phyloP scores from a whole-genome alignment of 1,140 invertebrate species.

The Pomacea maculata region DNA sequence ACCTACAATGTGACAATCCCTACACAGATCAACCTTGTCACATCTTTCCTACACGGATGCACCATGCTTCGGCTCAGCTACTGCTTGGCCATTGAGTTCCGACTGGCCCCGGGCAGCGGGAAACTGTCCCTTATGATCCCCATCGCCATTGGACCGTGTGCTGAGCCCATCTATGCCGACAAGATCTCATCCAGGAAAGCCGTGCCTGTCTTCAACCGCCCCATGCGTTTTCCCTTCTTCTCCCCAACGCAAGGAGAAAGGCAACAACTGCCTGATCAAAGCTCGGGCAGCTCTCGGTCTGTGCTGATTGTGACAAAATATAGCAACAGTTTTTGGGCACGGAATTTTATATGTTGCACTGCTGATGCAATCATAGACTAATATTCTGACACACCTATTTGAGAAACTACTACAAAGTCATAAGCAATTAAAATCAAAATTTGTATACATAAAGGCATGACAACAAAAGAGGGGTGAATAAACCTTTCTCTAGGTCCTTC shows the following conservation, averaged over 20 bases:
- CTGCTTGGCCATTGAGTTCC: conserved; percentile 40
- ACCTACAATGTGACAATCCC: conserved; percentile 45
- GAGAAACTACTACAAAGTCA: background rate
- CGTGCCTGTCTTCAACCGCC: conserved; percentile 51
- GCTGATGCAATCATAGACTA: background rate
- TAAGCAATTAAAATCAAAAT: too few species aligned
- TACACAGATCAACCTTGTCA: conserved; percentile 42
- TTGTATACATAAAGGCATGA: too few species aligned
- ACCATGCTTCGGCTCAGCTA: conserved; percentile 45
- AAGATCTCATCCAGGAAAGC: conserved; percentile 34
- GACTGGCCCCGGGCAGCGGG: conserved; percentile 46
- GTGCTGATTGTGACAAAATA: conserved; percentile 32
- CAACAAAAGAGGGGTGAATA: too few species aligned
- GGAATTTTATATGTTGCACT: conserved; percentile 30
- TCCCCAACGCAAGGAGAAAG: conserved; percentile 23
- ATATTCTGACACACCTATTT: background rate
- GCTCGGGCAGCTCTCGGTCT: conserved; percentile 19
- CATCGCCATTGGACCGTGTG: conserved; percentile 47
- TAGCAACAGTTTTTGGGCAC: conserved; percentile 23
- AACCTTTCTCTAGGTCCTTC: too few species aligned
- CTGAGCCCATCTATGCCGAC: conserved; percentile 42
- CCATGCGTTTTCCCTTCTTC: conserved; percentile 52
- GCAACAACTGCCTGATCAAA: conserved; percentile 1
- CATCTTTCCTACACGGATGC: conserved; percentile 45
- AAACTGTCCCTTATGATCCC: conserved; percentile 49